Evolutionary conservation across 2,113 vertebrate genomes (phyloP), one percentile per base, ranked within the genome.

Genomic region (Hydrochoerus hydrochaeris): DNA sequence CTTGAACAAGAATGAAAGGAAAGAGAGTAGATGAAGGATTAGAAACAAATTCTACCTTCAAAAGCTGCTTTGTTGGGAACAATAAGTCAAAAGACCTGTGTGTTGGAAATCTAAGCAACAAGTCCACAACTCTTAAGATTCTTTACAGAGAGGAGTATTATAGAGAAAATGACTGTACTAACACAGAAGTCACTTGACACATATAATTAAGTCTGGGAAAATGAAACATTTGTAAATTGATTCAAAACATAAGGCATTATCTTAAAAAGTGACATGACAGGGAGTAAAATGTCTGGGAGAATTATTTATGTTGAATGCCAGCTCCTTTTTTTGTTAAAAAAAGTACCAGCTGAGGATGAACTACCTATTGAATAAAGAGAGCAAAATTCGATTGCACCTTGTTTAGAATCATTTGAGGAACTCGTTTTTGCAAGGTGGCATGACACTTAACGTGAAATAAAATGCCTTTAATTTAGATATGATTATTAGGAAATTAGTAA

Each of bases 1-100:
- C 65, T 96, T 91, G 24, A 93, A 82, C 32, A 94, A 95, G n/a
- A 46, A 81, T n/a, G 35, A 84, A 17, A 67, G 62, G 35, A 35
- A 85, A 90, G 41, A 41, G 46, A 57, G 67, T 38, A 97, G 57
- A 88, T 3, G 20, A 90, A 78, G 22, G 12, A 46, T 46, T 75
- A 89, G 46, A 93, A 83, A 5, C 2, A 49, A 94, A 78, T 67
- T 49, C 82, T 92, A 24, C 22, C 38, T 44, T 41, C 46, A 80
- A 60, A 84, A 75, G 49, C 13, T 90, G 35, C 54, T 65, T 67
- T 62, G 9, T 20, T 46, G 63, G 41, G 71, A 60, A 32, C 9
- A 41, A 26, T 38, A 62, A n/a, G 44, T 58, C n/a, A 49, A 52
- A 71, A 84, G 38, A 71, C 17, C 32, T 44, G 44, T 30, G 86